Base-by-base conservation (phyloP, 2,888 invertebrate species). In the Esperia sulphurella region DNA sequence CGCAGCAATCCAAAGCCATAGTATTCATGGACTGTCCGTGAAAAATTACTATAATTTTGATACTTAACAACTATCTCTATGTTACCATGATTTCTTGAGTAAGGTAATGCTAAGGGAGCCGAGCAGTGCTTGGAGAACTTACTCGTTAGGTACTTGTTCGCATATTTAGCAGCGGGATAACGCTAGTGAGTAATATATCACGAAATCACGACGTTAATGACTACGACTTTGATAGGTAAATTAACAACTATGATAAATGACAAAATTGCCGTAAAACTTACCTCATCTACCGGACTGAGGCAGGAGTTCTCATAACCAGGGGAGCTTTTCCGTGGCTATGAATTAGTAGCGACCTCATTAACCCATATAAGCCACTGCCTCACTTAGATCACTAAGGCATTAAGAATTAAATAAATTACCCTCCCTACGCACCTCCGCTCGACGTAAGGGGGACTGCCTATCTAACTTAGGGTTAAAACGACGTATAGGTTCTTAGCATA, bases 321-420 rank as follows among this genome's bases (percentile, higher is more conserved):
- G 70, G 71, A 70, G 66, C 63, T 64, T 57, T 75, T 79, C 69
- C 75, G 70, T 75, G 75, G 75, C 75, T 75, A 79, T 83, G 79
- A 84, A 83, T 85, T 83, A 83, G 77, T 72, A 70, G 75, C 62
- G 73, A 77, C 79, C 84, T 83, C 83, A 85, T 87, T 87, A 86
- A 83, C 82, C 83, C 79, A 80, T 71, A 83, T 79, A 75, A 76
- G 75, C 71, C 63, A 53, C 58, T 59, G 66, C 65, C 65, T 65
- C 59, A 59, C 70, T 75, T 74, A 79, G 77, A 82, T 81, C 78
- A 77, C 74, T 75, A 72, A 72, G 64, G 74, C 71, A 76, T 83
- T 82, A 81, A 80, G 79, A 81, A 83, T 82, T 78, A 77, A 84
- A 80, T 75, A 77, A 77, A 75, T 76, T 68, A 68, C 72, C 67